Evolutionary conservation across 1,140 invertebrate genomes (phyloP).

Genomic region (Ips typographus): DNA sequence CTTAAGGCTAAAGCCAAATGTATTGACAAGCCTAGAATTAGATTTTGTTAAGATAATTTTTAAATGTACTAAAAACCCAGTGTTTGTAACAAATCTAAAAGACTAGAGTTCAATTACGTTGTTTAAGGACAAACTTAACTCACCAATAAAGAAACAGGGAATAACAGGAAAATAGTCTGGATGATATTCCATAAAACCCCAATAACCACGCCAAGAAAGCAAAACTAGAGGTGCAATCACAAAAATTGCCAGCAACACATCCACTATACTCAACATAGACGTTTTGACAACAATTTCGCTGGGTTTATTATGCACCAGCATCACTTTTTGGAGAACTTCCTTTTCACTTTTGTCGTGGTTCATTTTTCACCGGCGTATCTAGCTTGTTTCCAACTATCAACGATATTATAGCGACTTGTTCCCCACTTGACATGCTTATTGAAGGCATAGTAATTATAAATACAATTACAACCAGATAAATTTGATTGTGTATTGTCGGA

Average conservation of each 20-base stretch:
- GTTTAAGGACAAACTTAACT: background rate
- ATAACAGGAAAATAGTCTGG: conserved; percentile 21
- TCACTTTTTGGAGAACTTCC: conserved; percentile 3
- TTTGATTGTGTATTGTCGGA: background rate
- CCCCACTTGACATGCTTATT: background rate
- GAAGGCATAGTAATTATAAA: background rate
- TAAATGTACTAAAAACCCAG: background rate
- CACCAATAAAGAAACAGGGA: conserved; percentile 25
- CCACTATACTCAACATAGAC: conserved; percentile 26
- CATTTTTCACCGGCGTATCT: too few relatives aligned
- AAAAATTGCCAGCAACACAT: conserved; percentile 27
- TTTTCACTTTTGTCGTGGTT: too few relatives aligned
- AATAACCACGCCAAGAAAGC: conserved; percentile 22
- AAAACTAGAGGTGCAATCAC: conserved; percentile 31
- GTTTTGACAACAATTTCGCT: background rate
- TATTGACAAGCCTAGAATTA: conserved; percentile 19
- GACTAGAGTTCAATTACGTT: background rate
- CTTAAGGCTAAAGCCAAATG: conserved; percentile 20
- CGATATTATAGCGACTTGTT: background rate
- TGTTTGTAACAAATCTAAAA: conserved; percentile 1
- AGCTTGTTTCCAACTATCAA: background rate
- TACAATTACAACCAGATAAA: background rate
- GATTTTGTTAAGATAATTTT: background rate
- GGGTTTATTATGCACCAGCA: conserved; percentile 13
- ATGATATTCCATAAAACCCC: conserved; percentile 30